Evolutionary conservation across 2,888 invertebrate species (phyloP), one percentile per base, ranked within the genome.

Genomic region (Oscheius sp.): DNA sequence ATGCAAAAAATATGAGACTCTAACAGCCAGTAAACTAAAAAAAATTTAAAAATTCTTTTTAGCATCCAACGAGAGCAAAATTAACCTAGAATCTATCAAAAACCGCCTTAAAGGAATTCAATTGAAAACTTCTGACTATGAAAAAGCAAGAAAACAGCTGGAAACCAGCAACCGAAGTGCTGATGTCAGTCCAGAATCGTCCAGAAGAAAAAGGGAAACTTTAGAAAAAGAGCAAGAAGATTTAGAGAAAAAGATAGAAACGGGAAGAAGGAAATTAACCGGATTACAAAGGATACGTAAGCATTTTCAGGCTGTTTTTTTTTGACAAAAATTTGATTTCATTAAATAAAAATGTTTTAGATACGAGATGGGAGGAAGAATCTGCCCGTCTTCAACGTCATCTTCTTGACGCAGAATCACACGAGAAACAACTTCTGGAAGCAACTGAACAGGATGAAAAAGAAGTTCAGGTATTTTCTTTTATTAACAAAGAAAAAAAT

Each of bases 1-100:
- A 57, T 74, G 74, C 49, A 33, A 54, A 22, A 68, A 72, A 36
- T 74, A 74, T 22, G 74, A 74, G 26, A n/a, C n/a, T n/a, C n/a
- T n/a, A n/a, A n/a, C n/a, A n/a, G n/a, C n/a, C n/a, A n/a, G n/a
- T n/a, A 24, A 28, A 20, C n/a, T n/a, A 9, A 14, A 12, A 44
- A 44, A 44, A 44, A 14, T n/a, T n/a, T n/a, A 44, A 44, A 8
- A 17, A 20, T 20, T 12, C 12, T 47, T 47, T 59, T 41, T 20
- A 59, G 59, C 28, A n/a, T 28, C 41, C 3, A 30, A 59, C 1
- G 59, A 41, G 22, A 41, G 44, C 28, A 59, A 59, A 20, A 59
- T 44, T 17, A 22, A 9, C 0, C n/a, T 59, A 4, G 59, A 59
- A 26, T 28, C 3, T 2, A 14, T 17, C 1, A 59, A 41, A 20